Percentiles rank a stretch among this genome's conserved stretches.
Evolutionary conservation across 2,113 vertebrate species (phyloP).

Genomic region (Gopherus flavomarginatus): DNA sequence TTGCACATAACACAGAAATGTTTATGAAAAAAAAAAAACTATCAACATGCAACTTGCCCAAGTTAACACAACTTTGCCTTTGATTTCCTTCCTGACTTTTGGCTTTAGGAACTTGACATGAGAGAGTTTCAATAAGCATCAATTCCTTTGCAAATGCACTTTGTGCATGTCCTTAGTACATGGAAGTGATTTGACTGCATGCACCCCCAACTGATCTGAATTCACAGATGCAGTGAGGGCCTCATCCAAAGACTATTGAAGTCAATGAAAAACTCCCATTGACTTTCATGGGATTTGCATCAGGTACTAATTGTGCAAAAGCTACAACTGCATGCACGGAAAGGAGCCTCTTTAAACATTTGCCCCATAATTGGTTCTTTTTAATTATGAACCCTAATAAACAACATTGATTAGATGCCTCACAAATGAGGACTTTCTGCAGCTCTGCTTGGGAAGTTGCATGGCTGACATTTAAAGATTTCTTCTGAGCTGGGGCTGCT

Average conservation of each 20-base stretch:
- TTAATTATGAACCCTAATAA: background rate
- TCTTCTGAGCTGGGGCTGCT: fast-evolving
- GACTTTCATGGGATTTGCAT: background rate
- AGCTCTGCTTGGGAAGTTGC: background rate
- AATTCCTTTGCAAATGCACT: fast-evolving
- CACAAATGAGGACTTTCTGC: background rate
- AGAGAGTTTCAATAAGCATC: background rate
- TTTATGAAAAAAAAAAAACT: background rate
- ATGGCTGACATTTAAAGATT: background rate
- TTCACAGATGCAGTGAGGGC: fast-evolving
- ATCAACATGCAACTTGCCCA: background rate
- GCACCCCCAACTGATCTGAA: fast-evolving
- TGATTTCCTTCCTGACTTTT: background rate
- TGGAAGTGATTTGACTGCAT: background rate
- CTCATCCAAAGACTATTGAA: background rate
- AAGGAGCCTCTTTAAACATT: background rate
- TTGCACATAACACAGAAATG: fast-evolving
- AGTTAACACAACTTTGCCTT: fast-evolving
- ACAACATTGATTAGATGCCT: background rate
- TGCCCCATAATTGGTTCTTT: background rate
- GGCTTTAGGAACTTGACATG: fast-evolving
- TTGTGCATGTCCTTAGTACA: fast-evolving
- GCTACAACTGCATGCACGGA: background rate
- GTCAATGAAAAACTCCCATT: background rate
- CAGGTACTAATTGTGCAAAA: background rate